phyloP scores from a whole-genome alignment of 2,888 invertebrate species.

The Xestia ashworthii region DNA sequence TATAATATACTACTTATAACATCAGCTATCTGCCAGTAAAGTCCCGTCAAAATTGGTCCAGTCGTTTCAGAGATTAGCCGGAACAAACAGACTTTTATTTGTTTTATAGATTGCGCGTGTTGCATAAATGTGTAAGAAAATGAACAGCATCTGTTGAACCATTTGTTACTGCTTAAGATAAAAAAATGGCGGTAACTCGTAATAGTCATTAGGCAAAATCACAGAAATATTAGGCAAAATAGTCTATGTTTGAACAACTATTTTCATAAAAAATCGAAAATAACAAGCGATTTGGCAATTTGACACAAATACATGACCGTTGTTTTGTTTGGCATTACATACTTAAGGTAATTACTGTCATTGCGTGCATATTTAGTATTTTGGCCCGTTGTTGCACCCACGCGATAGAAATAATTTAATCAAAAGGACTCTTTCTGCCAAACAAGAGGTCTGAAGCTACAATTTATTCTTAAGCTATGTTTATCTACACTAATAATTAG shows the following conservation, averaged over 20 bases:
- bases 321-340: slow-evolving; percentile 37
- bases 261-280: slow-evolving; percentile 23
- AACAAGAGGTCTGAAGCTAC: background rate
- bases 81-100: too few relatives aligned
- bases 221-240: background rate
- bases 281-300: slow-evolving; percentile 44
- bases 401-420: background rate
- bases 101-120: too few relatives aligned
- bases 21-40: too few relatives aligned
- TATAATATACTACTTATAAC: too few relatives aligned
- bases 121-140: too few relatives aligned
- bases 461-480: too few relatives aligned
- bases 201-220: background rate
- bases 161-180: background rate
- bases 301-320: slow-evolving; percentile 17
- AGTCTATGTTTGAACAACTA: slow-evolving; percentile 28
- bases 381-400: background rate
- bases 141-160: too few relatives aligned
- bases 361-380: background rate
- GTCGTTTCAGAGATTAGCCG: too few relatives aligned
- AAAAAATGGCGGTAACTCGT: background rate
- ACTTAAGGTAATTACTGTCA: slow-evolving; percentile 24
- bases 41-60: too few relatives aligned
- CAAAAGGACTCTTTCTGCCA: background rate
- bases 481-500: too few relatives aligned